phyloP scores from a whole-genome alignment of 1,140 invertebrate genomes.

The Aphidius ervi region DNA sequence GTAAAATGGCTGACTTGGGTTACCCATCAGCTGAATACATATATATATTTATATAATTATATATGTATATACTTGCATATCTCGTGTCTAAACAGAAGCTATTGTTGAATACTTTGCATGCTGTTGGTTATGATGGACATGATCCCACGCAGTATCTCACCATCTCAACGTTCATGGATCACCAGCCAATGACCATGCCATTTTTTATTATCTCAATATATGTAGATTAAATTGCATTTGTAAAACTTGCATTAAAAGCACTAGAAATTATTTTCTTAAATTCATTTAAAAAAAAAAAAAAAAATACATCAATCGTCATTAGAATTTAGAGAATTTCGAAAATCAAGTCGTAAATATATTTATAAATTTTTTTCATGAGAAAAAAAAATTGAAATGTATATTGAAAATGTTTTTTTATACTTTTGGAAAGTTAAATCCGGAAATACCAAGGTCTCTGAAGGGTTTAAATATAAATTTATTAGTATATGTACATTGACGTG shows the following conservation, averaged over 20 bases:
- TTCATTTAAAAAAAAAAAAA: too few relatives aligned
- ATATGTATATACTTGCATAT: slow-evolving; percentile 26
- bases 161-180: too few relatives aligned
- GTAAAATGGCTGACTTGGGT: slow-evolving; percentile 49
- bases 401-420: too few relatives aligned
- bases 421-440: too few relatives aligned
- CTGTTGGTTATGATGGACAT: slow-evolving; percentile 45
- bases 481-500: neutral
- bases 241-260: neutral
- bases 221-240: neutral
- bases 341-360: too few relatives aligned
- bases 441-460: too few relatives aligned
- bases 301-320: neutral
- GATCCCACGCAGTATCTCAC: slow-evolving; percentile 36
- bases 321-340: neutral
- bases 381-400: too few relatives aligned
- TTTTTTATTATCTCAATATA: neutral
- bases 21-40: slow-evolving; percentile 33
- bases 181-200: slow-evolving; percentile 12
- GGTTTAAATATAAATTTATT: neutral
- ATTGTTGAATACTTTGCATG: slow-evolving; percentile 39
- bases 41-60: slow-evolving; percentile 7
- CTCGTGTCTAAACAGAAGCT: slow-evolving; percentile 52
- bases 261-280: neutral
- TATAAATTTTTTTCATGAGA: too few relatives aligned